Base-by-base conservation (phyloP, 2,113 vertebrate genomes). In the Tupaia tana region DNA sequence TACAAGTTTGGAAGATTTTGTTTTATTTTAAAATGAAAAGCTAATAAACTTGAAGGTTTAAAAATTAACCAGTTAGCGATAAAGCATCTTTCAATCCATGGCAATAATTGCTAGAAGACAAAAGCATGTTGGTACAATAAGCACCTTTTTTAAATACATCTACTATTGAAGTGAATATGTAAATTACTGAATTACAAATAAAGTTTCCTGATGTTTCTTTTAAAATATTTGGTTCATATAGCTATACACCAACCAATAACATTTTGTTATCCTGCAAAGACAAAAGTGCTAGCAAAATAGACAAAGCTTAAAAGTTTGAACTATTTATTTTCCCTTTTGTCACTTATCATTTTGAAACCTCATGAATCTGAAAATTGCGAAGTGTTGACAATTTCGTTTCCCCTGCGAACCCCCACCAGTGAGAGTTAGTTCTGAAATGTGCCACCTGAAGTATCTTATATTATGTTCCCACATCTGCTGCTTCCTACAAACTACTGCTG, bases 381-480 rank as follows among this genome's bases (percentile, higher is more conserved):
- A 15, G 3, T 75, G 52, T 73, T 85, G 94, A 11, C 67, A 86
- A 16, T 78, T 69, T 9, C 19, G 29, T 90, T 94, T 90, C 80
- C 77, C 52, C n/a, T 83, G 85, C 71, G 43, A 20, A 9, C 6
- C 63, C 78, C 83, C 86, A 11, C 56, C 75, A 9, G 43, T 89
- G 86, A 58, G 54, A 0, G 0, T 79, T 85, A 43, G 43, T 91
- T 94, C 64, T 1, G 2, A 81, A 95, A 63, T 20, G 82, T 27
- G 2, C 5, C 91, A 22, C 5, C 6, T 61, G 79, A 89, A 86
- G 83, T 92, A 83, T 86, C 93, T 73, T 25, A 13, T 91, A 93
- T 85, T 95, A 69, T 84, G 56, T 81, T 15, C 83, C 93, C 93
- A 86, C 16, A 8, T 95, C 94, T 93, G 97, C 96, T 95, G 43